Evolutionary conservation across 2,113 vertebrate genomes (phyloP).

Genomic region (Rhinopomastus cyanomelas): DNA sequence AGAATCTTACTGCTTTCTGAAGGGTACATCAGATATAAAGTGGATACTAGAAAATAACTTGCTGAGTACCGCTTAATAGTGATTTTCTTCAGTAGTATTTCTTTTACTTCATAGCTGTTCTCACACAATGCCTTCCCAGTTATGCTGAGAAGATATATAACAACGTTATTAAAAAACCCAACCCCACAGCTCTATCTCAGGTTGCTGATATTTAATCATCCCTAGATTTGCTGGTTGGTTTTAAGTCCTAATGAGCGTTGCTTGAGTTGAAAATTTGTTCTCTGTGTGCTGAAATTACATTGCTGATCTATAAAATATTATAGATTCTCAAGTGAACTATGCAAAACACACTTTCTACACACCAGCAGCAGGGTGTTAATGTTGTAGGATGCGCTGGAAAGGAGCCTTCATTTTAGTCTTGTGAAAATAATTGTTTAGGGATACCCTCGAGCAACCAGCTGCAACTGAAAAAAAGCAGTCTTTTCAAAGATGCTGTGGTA

Average conservation of each 20-base stretch:
- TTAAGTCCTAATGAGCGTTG: not conserved
- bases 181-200: not conserved
- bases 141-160: not conserved
- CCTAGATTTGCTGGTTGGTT: not conserved
- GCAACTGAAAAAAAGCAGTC: not conserved
- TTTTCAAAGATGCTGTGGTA: not conserved
- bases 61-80: not conserved
- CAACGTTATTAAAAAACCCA: not conserved
- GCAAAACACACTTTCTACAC: not conserved
- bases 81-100: not conserved
- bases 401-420: not conserved
- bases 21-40: not conserved
- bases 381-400: not conserved
- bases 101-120: not conserved
- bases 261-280: not conserved
- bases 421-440: not conserved
- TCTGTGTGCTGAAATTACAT: not conserved
- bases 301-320: not conserved
- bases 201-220: not conserved
- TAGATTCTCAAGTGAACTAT: not conserved
- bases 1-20: not conserved
- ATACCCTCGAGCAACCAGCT: not conserved
- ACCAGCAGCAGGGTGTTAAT: not conserved
- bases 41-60: not conserved
- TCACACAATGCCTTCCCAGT: not conserved